Evolutionary conservation across 2,113 vertebrate species (phyloP).

Genomic region (Thunnus maccoyii): DNA sequence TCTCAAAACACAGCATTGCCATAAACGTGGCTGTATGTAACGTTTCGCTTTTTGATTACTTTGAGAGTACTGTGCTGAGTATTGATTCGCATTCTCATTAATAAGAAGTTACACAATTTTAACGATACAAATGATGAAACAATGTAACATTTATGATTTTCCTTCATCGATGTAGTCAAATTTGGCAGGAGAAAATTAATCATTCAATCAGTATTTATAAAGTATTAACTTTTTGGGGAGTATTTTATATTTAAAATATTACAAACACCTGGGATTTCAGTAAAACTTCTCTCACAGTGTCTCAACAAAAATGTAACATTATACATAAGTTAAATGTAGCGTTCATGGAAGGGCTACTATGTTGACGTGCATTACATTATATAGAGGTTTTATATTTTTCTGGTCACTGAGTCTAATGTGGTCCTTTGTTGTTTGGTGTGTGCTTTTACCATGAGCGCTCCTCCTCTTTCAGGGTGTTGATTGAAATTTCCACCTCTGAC

Average conservation of each 20-base stretch:
- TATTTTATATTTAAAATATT: not conserved
- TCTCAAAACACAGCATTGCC: not conserved
- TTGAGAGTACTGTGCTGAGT: too few species aligned
- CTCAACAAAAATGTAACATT: not conserved
- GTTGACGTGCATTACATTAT: not conserved
- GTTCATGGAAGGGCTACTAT: not conserved
- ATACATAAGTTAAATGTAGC: not conserved
- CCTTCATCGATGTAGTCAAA: too few species aligned
- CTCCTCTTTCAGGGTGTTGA: conserved; percentile 90
- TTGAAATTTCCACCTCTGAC: conserved; percentile 91
- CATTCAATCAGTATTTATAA: too few species aligned
- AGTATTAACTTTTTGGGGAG: not conserved
- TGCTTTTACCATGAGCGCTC: conserved; percentile 87
- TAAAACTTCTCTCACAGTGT: not conserved
- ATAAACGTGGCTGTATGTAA: too few species aligned
- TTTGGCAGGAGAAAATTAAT: too few species aligned
- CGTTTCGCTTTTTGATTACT: too few species aligned
- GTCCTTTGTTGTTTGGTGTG: not conserved
- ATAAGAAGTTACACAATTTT: too few species aligned
- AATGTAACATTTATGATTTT: too few species aligned
- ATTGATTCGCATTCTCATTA: too few species aligned
- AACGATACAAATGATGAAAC: too few species aligned
- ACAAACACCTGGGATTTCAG: not conserved
- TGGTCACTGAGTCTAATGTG: not conserved
- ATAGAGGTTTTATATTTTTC: not conserved